Base-by-base conservation (phyloP, 2,113 vertebrate species). In the Cyanoliseus patagonus region DNA sequence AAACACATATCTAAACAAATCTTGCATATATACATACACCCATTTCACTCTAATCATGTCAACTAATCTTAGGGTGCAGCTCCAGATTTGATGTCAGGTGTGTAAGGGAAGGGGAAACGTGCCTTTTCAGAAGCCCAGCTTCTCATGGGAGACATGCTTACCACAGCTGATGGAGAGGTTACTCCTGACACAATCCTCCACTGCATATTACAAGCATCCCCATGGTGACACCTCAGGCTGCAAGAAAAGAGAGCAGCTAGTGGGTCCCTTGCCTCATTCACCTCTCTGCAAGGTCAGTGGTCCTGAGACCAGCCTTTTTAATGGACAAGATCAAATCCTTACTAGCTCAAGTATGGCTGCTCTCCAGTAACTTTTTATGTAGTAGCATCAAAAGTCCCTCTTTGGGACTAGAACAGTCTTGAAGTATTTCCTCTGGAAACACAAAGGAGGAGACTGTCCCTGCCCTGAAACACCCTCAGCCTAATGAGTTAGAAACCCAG, bases 71-170 rank as follows among this genome's bases (percentile, higher is more conserved):
- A 31, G 28, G 25, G 17, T 57, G 22, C 18, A 37, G 70, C 25
- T 76, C n/a, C 41, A 46, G 1, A 2, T 67, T 15, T 46, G 69
- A 44, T 55, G 35, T 33, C 7, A 67, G 41, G 7, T 17, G 33
- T 46, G 52, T 77, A 49, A 84, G 35, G 47, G 8, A 74, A 46
- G 12, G 41, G 41, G 55, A 19, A 2, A 0, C 0, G 0, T n/a
- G 17, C 25, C 15, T 92, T 78, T 78, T 42, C 25, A 52, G 86
- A 68, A 78, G 66, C 30, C 31, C 69, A 39, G 47, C 7, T 74
- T 63, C 86, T 59, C 5, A 0, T 1, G 1, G 47, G 23, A 78
- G 23, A 18, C 13, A 7, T 12, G 27, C 20, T 33, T 55, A 17
- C 37, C 17, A 22, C 24, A 74, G 61, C 15, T 11, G 6, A 17